Percentiles rank a stretch among this genome's conserved stretches.
Evolutionary conservation across 2,797 vertebrate species (phyloP).

Genomic region (Darevskia nairensis): DNA sequence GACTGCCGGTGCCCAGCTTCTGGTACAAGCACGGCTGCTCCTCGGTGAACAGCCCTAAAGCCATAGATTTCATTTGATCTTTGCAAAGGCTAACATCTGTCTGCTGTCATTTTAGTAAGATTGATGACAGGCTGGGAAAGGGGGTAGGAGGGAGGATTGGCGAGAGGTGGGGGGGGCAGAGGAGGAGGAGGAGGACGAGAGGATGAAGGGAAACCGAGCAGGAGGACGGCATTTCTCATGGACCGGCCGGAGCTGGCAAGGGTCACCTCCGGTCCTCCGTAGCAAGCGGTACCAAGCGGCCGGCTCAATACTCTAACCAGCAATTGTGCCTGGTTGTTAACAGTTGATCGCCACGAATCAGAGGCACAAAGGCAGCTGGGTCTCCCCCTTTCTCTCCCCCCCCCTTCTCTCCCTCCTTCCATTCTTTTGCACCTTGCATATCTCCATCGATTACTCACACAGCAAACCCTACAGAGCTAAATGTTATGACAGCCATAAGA

Average conservation of each 20-base stretch:
- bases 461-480: conserved; percentile 73
- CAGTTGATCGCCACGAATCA: conserved; percentile 56
- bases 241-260: conserved; percentile 62
- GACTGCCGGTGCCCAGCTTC: conserved; percentile 75
- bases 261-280: conserved; percentile 58
- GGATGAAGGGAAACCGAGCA: conserved; percentile 53
- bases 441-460: conserved; percentile 78
- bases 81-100: conserved; percentile 99
- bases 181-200: conserved; percentile 39
- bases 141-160: conserved; percentile 62
- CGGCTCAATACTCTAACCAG: conserved; percentile 55
- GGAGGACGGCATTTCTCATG: conserved; percentile 71
- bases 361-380: conserved; percentile 62
- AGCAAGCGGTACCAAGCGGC: conserved; percentile 35
- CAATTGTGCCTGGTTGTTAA: conserved; percentile 63
- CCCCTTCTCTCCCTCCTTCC: not conserved
- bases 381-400: not conserved
- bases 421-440: conserved; percentile 75
- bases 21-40: conserved; percentile 77
- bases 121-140: conserved; percentile 87
- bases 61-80: conserved; percentile 98
- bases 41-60: conserved; percentile 91
- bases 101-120: conserved; percentile 98
- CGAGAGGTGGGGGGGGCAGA: conserved; percentile 8
- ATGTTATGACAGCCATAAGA: conserved; percentile 85